These are phyloP conservation scores for Rallus crepitans DNA, from an alignment of 2,797 vertebrate species.

Conservation along the genomic window DNA sequence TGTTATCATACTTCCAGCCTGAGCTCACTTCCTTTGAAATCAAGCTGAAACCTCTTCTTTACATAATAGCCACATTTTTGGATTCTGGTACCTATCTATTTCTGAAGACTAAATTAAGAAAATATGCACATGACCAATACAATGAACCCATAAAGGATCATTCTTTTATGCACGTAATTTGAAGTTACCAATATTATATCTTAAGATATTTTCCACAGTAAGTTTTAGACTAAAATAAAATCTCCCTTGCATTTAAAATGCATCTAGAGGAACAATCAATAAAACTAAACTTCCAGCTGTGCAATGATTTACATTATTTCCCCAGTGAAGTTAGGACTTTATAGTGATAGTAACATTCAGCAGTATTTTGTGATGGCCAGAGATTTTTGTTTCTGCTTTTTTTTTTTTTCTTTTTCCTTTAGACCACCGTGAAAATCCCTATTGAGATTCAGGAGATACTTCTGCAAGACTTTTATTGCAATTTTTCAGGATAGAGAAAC, in stretches of 20 bases:
- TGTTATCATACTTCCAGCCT: neutral
- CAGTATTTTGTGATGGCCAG: neutral
- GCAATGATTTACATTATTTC: neutral
- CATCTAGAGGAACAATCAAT: neutral
- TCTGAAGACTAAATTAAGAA: neutral
- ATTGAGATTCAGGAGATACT: neutral
- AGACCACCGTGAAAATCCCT: neutral
- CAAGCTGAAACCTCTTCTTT: neutral
- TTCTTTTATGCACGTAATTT: neutral
- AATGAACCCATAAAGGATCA: neutral
- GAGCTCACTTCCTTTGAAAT: neutral
- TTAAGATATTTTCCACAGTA: neutral
- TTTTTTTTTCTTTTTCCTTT: neutral
- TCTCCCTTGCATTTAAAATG: neutral
- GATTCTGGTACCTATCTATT: neutral
- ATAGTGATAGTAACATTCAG: neutral
- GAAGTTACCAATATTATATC: neutral
- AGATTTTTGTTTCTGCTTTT: neutral
- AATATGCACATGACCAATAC: neutral
- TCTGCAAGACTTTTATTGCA: neutral
- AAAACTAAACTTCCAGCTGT: neutral
- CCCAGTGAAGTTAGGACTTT: neutral
- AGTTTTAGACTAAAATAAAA: neutral
- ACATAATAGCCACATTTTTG: neutral
- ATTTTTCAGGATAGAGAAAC: neutral